phyloP scores from a whole-genome alignment of 2,888 invertebrate genomes.

The Mantis religiosa region DNA sequence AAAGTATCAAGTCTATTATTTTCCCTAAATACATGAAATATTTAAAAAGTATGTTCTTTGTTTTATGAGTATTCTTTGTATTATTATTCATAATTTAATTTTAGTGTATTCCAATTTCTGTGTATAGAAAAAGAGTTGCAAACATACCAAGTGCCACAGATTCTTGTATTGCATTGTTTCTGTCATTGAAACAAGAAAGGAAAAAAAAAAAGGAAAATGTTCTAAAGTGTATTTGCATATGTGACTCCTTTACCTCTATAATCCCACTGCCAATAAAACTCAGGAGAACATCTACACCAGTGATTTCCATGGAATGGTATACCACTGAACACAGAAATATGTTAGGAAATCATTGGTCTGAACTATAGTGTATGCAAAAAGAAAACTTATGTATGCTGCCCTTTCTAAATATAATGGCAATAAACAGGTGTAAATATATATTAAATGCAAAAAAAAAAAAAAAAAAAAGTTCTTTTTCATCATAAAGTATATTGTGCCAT shows the following conservation, averaged over 20 bases:
- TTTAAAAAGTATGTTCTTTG: constrained; percentile 2
- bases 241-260: neutral
- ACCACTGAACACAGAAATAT: neutral
- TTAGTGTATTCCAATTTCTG: neutral
- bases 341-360: neutral
- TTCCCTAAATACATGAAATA: neutral
- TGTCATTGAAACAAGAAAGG: neutral
- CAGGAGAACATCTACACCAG: neutral
- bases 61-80: neutral
- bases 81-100: neutral
- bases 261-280: neutral
- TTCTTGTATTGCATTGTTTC: neutral
- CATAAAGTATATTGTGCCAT: neutral
- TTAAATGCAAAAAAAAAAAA: too few relatives aligned
- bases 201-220: neutral
- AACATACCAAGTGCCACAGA: neutral
- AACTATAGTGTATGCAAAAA: neutral
- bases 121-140: neutral
- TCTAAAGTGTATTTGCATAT: neutral
- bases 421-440: neutral
- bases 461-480: neutral
- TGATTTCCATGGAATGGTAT: neutral
- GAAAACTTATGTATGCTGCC: neutral
- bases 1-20: neutral
- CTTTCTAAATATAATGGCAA: neutral